Percentiles rank a stretch among this genome's conserved stretches.
Conservation (phyloP, 2,888 invertebrate genomes). For the Allolobophora icterica region DNA sequence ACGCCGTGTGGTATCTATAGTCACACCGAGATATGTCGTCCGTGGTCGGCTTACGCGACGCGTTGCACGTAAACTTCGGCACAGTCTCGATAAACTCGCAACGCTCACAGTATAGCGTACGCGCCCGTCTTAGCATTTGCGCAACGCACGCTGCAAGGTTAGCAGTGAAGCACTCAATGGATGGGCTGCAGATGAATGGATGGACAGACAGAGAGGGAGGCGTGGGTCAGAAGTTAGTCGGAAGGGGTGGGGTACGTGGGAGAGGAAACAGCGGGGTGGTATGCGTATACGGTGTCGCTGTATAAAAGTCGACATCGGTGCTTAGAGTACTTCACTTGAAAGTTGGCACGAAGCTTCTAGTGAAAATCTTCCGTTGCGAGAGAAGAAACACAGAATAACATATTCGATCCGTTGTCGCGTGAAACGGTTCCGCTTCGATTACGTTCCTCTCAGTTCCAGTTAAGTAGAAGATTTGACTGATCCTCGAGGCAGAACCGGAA, state of each 20-base stretch:
- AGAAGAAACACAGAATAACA: background rate
- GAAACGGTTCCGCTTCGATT: background rate
- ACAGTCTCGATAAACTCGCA: background rate
- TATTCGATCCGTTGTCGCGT: background rate
- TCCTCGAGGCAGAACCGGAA: background rate
- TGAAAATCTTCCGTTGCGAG: background rate
- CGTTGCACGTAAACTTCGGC: background rate
- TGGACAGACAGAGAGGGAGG: background rate
- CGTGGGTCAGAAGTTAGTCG: background rate
- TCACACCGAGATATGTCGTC: background rate
- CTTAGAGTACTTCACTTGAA: background rate
- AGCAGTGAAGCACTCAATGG: background rate
- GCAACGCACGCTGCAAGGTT: background rate
- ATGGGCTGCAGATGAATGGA: background rate
- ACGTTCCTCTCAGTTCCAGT: background rate
- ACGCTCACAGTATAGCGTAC: background rate
- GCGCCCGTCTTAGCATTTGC: background rate
- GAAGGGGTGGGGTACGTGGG: background rate
- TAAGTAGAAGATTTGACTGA: background rate
- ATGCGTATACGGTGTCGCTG: background rate
- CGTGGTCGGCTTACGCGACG: background rate
- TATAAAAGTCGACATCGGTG: background rate
- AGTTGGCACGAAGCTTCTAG: background rate
- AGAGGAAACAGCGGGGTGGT: background rate
- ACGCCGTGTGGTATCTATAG: too few species aligned